Base-by-base conservation (phyloP, 2,888 invertebrate genomes). In the Capitulum mitella region DNA sequence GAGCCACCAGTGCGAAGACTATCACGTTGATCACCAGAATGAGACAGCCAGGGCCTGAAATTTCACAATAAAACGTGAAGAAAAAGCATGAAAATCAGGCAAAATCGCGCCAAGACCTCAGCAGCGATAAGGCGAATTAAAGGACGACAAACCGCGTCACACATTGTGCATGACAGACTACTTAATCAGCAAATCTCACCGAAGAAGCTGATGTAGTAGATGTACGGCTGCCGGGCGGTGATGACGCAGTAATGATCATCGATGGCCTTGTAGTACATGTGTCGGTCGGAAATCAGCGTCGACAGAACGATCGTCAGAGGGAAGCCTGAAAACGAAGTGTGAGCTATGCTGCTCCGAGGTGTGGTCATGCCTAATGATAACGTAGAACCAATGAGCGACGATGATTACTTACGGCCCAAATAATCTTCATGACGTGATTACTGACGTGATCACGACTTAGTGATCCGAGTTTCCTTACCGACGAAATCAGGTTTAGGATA, bases 1-100 rank as follows among this genome's bases (percentile, higher is more conserved):
- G 81, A 14, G 84, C 82, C 29, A 88, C 87, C 80, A 86, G 80
- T 16, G 84, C 82, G 81, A 87, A 88, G 26, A 86, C 85, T 8
- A 85, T 81, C 40, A 84, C 83, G 82, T 88, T 88, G 51, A 85
- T 81, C 0, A 85, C 79, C 14, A 88, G 82, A 48, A 87, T 84
- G 12, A 85, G 51, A 78, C 85, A 84, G 6, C 86, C 85, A 0
- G 88, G 88, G 0, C 83, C 81, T 81, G 64, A 43, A 75, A 64
- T 16, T n/a, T n/a, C 2, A 22, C 2, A 26, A 22, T 2, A 54
- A 54, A 54, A 54, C 12, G 3, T 19, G 26, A 54, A 16, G 26
- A 54, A 16, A 22, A 2, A 54, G 22, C 22, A 54, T 26, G 8
- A 54, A 6, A 3, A 26, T 22, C 54, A n/a, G 54, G 3, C n/a